Conservation (phyloP, 2,113 vertebrate species). For the Tetrao urogallus region DNA sequence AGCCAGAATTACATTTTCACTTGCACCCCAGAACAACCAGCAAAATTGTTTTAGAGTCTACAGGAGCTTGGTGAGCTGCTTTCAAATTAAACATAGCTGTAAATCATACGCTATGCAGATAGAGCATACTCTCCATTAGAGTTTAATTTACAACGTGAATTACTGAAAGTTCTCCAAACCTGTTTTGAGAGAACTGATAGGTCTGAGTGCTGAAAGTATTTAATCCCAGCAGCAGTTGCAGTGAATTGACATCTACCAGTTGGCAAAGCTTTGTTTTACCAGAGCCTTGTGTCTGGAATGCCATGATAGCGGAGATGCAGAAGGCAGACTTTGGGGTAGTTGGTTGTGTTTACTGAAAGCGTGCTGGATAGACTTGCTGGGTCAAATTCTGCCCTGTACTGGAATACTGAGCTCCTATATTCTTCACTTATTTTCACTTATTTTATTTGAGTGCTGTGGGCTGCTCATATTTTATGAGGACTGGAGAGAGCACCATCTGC, state of each 20-base stretch:
- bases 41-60: not conserved
- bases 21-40: not conserved
- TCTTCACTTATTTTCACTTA: not conserved
- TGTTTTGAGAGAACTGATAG: not conserved
- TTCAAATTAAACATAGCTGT: not conserved
- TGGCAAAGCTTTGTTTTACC: not conserved
- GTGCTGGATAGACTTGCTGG: not conserved
- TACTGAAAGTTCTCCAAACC: not conserved
- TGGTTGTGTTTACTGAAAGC: accelerated
- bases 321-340: not conserved
- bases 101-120: not conserved
- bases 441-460: not conserved
- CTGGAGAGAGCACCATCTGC: not conserved
- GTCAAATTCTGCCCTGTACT: not conserved
- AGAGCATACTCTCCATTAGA: not conserved
- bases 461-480: not conserved
- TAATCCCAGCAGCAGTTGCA: not conserved
- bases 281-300: not conserved
- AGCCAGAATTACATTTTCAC: not conserved
- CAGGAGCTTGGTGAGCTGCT: not conserved
- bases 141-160: not conserved
- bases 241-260: accelerated
- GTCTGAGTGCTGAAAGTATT: not conserved
- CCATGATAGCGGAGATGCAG: not conserved
- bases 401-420: not conserved